These are phyloP conservation scores for Seison nebaliae DNA, from an alignment of 1,140 invertebrate genomes.

Conservation along the genomic window DNA sequence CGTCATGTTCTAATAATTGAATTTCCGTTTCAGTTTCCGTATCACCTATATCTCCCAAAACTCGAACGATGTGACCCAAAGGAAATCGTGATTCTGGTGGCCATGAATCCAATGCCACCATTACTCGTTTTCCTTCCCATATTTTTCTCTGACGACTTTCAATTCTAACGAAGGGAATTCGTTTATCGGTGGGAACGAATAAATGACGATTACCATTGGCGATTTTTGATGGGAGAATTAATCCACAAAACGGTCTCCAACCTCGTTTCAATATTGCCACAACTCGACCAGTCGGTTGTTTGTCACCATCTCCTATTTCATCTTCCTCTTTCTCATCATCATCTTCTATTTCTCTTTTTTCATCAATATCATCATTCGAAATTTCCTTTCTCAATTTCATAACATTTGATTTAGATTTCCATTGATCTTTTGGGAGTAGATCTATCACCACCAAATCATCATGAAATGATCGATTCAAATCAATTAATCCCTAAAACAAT, in stretches of 20 bases:
- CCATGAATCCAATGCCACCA: conserved; percentile 12
- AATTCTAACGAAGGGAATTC: conserved; percentile 11
- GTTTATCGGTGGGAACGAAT: conserved; percentile 6
- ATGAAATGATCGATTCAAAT: conserved; percentile 76
- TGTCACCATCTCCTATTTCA: conserved; percentile 11
- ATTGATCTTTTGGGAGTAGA: conserved; percentile 59
- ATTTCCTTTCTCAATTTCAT: conserved; percentile 18
- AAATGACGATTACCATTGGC: conserved; percentile 2
- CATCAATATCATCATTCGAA: conserved; percentile 12
- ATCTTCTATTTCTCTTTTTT: conserved; percentile 9
- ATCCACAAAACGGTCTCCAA: conserved; percentile 40
- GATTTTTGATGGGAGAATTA: conserved; percentile 5
- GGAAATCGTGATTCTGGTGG: conserved; percentile 10
- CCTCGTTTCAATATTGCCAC: conserved; percentile 82
- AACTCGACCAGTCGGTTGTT: conserved; percentile 49
- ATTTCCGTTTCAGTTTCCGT: conserved; percentile 72
- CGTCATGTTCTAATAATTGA: conserved; percentile 76
- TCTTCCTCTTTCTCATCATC: conserved; percentile 10
- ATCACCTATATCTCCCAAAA: conserved; percentile 33
- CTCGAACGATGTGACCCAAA: conserved; percentile 29
- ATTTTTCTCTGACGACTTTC: conserved; percentile 10
- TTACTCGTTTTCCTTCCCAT: conserved; percentile 6
- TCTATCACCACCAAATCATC: conserved; percentile 75
- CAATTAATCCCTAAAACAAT: conserved; percentile 49
- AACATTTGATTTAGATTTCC: conserved; percentile 60